Base-by-base conservation (phyloP, 2,797 vertebrate genomes). In the Malurus splendens region DNA sequence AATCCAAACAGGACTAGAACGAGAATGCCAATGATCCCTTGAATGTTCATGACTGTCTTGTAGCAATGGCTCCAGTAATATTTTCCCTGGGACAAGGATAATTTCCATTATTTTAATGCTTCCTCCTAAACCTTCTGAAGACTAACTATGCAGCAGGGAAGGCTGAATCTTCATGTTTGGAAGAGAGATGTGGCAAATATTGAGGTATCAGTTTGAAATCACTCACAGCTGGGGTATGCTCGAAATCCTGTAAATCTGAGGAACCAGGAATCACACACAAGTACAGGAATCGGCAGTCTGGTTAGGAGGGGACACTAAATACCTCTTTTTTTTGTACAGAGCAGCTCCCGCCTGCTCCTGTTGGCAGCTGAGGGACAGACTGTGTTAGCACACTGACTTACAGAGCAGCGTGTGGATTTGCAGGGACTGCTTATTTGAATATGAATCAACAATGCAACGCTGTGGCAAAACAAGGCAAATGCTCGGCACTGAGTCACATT, bases 391-490 rank as follows among this genome's bases (percentile, higher is more conserved):
- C 30, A 16, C 0, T 7, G 51, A 50, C 42, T 55, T 61, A 52
- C 11, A 41, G 60, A 72, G 33, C 62, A 67, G 20, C 0, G 1
- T 56, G 66, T 62, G 66, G 41, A 73, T 91, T 86, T 86, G 55
- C 42, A 45, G 60, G 82, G 75, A 41, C 78, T 73, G 87, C 87
- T 65, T 59, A 75, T 56, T 76, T 84, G 86, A 95, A 87, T 83
- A 66, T 71, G 93, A 94, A 78, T 64, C 93, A 94, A 93, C 92
- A 91, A 93, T 93, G 86, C 89, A 92, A 78, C 68, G 12, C 60
- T 77, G 86, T 86, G 87, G 89, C 87, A 95, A 94, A 94, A 88
- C 65, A 82, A 87, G 89, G 76, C 70, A 94, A 93, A 89, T 65
- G 82, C 82, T 91, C 33, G 6, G 55, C 57, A 44, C 18, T 62